These are phyloP conservation scores for Trichomycterus rosablanca DNA, from an alignment of 2,113 vertebrate species.

Conservation along the genomic window DNA sequence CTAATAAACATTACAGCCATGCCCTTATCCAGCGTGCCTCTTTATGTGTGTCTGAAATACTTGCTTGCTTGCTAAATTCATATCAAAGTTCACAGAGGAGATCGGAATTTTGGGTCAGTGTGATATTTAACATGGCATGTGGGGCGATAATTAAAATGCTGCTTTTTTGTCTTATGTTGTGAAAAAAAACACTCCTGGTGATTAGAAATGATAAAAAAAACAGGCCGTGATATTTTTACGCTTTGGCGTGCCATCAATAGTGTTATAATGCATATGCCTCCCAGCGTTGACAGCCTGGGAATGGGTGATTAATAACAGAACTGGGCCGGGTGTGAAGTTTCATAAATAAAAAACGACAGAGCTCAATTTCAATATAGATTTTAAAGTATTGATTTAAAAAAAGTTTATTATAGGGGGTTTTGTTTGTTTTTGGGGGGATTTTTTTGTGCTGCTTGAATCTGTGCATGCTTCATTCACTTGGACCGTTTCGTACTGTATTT, in stretches of 20 bases:
- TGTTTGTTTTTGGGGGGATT: conserved; percentile 18
- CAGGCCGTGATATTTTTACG: conserved; percentile 18
- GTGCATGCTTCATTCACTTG: not conserved
- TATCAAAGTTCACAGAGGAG: conserved; percentile 5
- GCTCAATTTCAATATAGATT: conserved; percentile 33
- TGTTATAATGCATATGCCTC: conserved; percentile 27
- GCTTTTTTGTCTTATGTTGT: not conserved
- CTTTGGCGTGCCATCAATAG: conserved; percentile 30
- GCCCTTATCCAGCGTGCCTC: conserved; percentile 8
- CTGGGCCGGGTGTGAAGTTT: conserved; percentile 12
- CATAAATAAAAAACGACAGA: conserved; percentile 24
- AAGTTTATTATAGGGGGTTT: conserved; percentile 2
- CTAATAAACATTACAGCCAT: conserved; percentile 34
- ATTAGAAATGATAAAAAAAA: conserved; percentile 21
- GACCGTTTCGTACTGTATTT: no score
- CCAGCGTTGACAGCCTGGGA: conserved; percentile 1
- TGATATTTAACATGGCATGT: conserved; percentile 1
- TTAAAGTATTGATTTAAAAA: conserved; percentile 17
- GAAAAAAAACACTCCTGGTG: conserved; percentile 9
- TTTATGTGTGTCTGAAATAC: conserved; percentile 35
- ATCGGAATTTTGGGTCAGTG: conserved; percentile 3
- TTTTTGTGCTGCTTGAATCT: not conserved
- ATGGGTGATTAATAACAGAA: conserved; percentile 29
- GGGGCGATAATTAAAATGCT: conserved; percentile 25
- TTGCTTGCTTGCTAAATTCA: conserved; percentile 23